A percentile compares a stretch with the other conserved stretches of the same genome.
These are phyloP conservation scores for Oreochromis niloticus DNA, from an alignment of 2,113 vertebrate genomes.

Conservation along the genomic window DNA sequence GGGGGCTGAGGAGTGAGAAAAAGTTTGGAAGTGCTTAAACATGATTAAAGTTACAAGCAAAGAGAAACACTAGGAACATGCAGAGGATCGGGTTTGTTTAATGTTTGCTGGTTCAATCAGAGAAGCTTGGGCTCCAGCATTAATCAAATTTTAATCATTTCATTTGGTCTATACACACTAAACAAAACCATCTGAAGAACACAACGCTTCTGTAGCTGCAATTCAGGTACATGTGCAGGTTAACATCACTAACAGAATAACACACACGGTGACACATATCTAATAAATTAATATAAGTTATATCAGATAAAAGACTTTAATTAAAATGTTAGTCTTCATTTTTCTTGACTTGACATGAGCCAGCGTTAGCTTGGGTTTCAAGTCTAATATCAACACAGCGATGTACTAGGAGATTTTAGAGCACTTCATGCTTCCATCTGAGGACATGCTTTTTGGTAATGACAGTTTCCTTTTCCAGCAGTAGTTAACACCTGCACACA, in stretches of 20 bases:
- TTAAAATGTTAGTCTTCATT: neutral
- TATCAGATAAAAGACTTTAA: neutral
- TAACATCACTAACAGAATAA: neutral
- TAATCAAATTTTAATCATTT: neutral
- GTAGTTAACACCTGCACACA: neutral
- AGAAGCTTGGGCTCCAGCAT: neutral
- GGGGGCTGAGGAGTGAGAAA: slow-evolving; percentile 74
- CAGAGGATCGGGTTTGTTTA: neutral
- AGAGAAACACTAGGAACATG: neutral
- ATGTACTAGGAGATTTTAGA: neutral
- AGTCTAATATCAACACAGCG: neutral
- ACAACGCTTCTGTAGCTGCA: neutral
- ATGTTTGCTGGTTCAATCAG: neutral
- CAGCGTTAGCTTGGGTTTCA: neutral
- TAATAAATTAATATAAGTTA: neutral
- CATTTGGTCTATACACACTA: neutral
- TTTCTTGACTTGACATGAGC: neutral
- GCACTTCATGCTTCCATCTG: neutral
- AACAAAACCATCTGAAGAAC: neutral
- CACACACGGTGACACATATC: neutral
- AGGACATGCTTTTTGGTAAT: neutral
- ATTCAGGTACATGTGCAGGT: neutral
- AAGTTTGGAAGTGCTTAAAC: neutral
- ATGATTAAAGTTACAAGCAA: neutral
- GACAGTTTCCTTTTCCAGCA: neutral